Conservation (phyloP, 2,888 invertebrate species). For the Noctua fimbriata region DNA sequence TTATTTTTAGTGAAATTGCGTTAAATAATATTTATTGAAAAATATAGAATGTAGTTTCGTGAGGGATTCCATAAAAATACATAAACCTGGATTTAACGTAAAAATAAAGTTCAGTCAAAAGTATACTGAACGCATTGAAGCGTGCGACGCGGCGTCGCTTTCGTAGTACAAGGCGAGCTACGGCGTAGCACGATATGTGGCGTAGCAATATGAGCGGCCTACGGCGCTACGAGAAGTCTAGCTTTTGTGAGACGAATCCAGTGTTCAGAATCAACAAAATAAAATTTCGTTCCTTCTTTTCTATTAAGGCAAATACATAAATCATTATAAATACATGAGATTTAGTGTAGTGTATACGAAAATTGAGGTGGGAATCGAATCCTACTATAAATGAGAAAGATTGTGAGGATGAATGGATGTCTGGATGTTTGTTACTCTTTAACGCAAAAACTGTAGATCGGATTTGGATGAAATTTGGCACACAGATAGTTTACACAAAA, state of each 20-base stretch:
- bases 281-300: constrained; percentile 1
- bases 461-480: no score
- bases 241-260: not conserved
- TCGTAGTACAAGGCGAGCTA: constrained; percentile 20
- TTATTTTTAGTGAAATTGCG: not conserved
- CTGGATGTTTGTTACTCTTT: no score
- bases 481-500: no score
- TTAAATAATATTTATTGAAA: not conserved
- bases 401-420: no score
- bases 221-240: not conserved
- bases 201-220: constrained; percentile 4
- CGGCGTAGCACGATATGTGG: constrained; percentile 35
- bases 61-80: not conserved
- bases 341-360: not conserved
- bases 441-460: no score
- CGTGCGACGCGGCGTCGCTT: not conserved
- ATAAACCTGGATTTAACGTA: not conserved
- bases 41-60: not conserved
- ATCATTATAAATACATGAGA: not conserved
- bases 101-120: constrained; percentile 2
- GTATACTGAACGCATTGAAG: not conserved
- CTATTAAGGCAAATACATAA: not conserved
- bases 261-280: not conserved
- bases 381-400: no score
- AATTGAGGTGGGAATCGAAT: not conserved